A percentile compares a stretch with the other conserved stretches of the same genome.
These are phyloP conservation scores for Syritta pipiens DNA, from an alignment of 2,888 invertebrate species.

Conservation along the genomic window DNA sequence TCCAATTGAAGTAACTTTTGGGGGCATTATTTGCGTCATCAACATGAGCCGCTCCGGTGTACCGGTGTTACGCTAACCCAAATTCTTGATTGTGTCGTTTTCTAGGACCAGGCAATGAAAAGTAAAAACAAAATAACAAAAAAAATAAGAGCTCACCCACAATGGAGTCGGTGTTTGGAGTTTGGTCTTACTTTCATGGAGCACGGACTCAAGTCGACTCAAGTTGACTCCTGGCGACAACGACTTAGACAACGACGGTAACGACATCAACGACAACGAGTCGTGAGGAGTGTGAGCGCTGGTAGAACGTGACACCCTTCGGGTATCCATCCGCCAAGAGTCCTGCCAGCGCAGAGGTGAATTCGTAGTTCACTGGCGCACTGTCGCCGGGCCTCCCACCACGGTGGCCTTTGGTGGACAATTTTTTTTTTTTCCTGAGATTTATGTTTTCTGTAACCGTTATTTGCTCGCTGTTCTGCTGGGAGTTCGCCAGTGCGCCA, in stretches of 20 bases:
- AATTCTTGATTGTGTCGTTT: conserved; percentile 37
- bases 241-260: conserved; percentile 36
- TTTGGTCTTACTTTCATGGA: conserved; percentile 59
- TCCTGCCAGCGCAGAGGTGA: conserved; percentile 34
- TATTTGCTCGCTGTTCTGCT: conserved; percentile 29
- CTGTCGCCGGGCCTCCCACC: conserved; percentile 53
- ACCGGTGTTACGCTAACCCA: conserved; percentile 66
- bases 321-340: conserved; percentile 42
- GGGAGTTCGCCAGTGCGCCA: conserved; percentile 45
- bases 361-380: conserved; percentile 44
- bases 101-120: conserved; percentile 43
- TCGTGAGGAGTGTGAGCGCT: conserved; percentile 64
- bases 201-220: too few relatives aligned
- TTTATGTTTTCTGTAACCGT: conserved; percentile 32
- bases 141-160: conserved; percentile 34
- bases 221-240: conserved; percentile 26
- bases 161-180: conserved; percentile 3
- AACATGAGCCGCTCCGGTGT: conserved; percentile 31
- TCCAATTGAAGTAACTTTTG: conserved; percentile 33
- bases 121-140: conserved; percentile 62
- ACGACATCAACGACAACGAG: too few relatives aligned
- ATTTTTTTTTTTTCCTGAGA: conserved; percentile 22
- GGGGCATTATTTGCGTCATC: conserved; percentile 66
- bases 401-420: conserved; percentile 58
- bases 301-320: conserved; percentile 65